Evolutionary conservation across 1,140 invertebrate species (phyloP), one percentile per base, ranked within the genome.

Genomic region (Drosophila sp.): DNA sequence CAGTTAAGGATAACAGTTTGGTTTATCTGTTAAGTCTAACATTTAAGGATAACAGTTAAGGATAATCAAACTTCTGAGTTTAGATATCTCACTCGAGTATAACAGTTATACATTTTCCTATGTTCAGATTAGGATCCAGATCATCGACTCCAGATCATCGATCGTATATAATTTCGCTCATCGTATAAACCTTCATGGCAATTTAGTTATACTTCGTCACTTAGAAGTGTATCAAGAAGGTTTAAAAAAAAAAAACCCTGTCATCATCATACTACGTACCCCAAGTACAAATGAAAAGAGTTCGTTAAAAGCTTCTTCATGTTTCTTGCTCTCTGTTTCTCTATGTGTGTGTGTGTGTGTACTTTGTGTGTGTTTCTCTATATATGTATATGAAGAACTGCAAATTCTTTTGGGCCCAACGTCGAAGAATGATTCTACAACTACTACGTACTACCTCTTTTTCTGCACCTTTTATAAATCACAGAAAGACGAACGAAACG

Each of bases 281-380:
- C 44, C 75, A 79, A 86, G 84, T 86, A 87, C 84, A 87, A 87
- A 87, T 89, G 80, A 89, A 87, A 87, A 89, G 84, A 89, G 84
- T 89, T 89, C 84, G 84, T 87, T 87, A 87, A 87, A 87, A 87
- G 83, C 83, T 87, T 87, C 83, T 87, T 87, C 83, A 83, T 87
- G 83, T 87, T 87, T 83, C 83, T 86, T 79, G 64, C 64, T 60
- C 47, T 70, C 50, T 61, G 50, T 6, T 44, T 55, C 10, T 17
- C 6, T 38, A 11, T 4, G 41, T 41, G 35, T 66, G 17, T 44
- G 7, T 69, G 7, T 72, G 32, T 50, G 56, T 55, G 32, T 65
- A 2, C 17, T 57, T 40, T 72, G 29, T 57, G 57, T 62, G 11
- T 62, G 30, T 71, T 17, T 75, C 41, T 65, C 3, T 54, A 10